Base-by-base conservation (phyloP, 2,888 invertebrate species). In the Meteorus colon region DNA sequence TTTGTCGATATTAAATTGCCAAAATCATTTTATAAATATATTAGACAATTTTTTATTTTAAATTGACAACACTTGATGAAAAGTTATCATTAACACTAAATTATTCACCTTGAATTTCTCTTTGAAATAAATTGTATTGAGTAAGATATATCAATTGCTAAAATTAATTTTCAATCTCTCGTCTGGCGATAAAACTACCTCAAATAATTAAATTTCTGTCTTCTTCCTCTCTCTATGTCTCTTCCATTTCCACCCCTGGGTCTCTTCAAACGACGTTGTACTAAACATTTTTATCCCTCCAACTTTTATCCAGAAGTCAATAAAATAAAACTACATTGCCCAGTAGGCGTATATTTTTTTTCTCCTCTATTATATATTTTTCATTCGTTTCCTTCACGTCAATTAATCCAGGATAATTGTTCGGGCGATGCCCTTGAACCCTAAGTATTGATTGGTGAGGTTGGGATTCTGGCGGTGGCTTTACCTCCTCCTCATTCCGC, bases 391-490 rank as follows among this genome's bases (percentile, higher is more conserved):
- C 71, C 73, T 78, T 71, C 78, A 59, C 75, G 78, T 72, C 87
- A 88, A 88, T 89, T 89, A 89, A 87, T 88, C 84, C 80, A 83
- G 77, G 37, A 88, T 88, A 89, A 89, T 89, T 89, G 89, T 86
- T 88, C 87, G 88, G 87, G 86, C 89, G 87, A 89, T 89, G 89
- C 87, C 89, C 89, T 89, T 89, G 88, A 89, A 89, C 87, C 89
- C 87, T 86, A 84, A 86, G 88, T 89, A 89, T 89, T 89, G 89
- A 89, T 89, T 89, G 87, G 87, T 83, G 84, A 86, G 84, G 85
- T 86, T 84, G 85, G 79, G 84, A 86, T 86, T 87, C 85, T 85
- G 83, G 85, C 82, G 84, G 83, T 85, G 84, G 85, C 81, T 81
- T 84, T 85, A 82, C 83, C 83, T 81, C 84, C 82, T 84, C 81